Conservation (phyloP, 2,888 invertebrate genomes). For the Microplitis deprimator region DNA sequence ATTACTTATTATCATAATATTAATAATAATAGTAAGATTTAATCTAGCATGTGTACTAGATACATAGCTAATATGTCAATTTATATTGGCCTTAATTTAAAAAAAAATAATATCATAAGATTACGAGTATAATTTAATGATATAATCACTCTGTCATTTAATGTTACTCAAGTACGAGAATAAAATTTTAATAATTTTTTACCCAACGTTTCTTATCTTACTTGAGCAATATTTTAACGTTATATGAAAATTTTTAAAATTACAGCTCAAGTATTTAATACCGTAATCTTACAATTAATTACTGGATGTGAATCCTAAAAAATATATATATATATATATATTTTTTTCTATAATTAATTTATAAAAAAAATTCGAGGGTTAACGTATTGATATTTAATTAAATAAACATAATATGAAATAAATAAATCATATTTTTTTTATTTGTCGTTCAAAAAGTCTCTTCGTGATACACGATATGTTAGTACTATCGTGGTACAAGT, state of each 20-base stretch:
- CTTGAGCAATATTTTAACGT: not conserved
- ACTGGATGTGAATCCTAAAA: not conserved
- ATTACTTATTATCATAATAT: not conserved
- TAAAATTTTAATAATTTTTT: conserved; percentile 37
- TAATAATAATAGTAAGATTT: not conserved
- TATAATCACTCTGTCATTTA: conserved; percentile 35
- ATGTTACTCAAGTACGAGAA: conserved; percentile 31
- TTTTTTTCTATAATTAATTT: too few relatives aligned
- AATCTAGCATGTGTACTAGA: not conserved
- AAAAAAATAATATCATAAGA: conserved; percentile 14
- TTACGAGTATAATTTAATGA: conserved; percentile 23
- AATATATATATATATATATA: too few relatives aligned
- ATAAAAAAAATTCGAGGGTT: too few relatives aligned
- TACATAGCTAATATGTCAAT: conserved; percentile 28
- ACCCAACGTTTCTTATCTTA: conserved; percentile 19
- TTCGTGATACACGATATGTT: conserved; percentile 50
- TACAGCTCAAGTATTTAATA: not conserved
- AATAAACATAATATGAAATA: not conserved
- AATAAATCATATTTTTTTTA: conserved; percentile 11
- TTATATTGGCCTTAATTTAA: conserved; percentile 26
- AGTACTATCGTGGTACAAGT: conserved; percentile 27
- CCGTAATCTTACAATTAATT: not conserved
- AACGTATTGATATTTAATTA: too few relatives aligned
- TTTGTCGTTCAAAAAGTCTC: conserved; percentile 32
- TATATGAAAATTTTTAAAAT: conserved; percentile 24